Evolutionary conservation across 2,797 vertebrate species (phyloP), one percentile per base, ranked within the genome.

Genomic region (Muraenolepis orangiensis): DNA sequence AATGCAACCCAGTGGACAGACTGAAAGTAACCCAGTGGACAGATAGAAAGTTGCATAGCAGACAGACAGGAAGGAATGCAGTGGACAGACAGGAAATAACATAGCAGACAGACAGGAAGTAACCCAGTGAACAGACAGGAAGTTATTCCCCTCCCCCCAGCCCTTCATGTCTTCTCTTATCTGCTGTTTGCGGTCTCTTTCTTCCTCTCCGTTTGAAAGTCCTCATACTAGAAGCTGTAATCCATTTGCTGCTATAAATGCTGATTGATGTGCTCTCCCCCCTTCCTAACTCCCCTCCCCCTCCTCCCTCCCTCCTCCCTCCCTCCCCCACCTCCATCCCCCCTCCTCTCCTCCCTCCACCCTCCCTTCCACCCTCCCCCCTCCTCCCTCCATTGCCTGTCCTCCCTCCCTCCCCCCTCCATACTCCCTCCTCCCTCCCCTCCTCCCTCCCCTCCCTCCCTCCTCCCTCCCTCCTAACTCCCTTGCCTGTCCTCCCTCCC

Each of bases 51-150:
- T 42, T 2, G 16, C 40, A 14, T 34, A 42, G 40, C 4, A 4
- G 40, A 42, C 11, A 4, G 40, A 42, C 40, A 42, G 14, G 40
- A 42, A 42, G 40, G 5, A 40, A 12, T 83, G 10, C 26, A 70
- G 82, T 84, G 84, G 75, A 84, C 87, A 87, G 85, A 89, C 87
- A 89, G 88, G 88, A 92, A 79, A 79, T 40, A 6, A 40, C 38
- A 40, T 40, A 40, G 38, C 38, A 40, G 38, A 40, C 11, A 12
- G 38, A 40, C 38, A 40, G 38, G 38, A 40, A 40, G 4, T 12
- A 6, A 40, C 81, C 81, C 40, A 4, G 79, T 81, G 32, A 1
- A 79, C 78, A 34, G 32, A 34, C 32, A 34, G 32, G 32, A 34
- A 34, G 32, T 3, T 34, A 34, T 83, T 29, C 74, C 72, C 70